These are phyloP conservation scores for Nerophis ophidion DNA, from an alignment of 2,113 vertebrate genomes.

Conservation along the genomic window DNA sequence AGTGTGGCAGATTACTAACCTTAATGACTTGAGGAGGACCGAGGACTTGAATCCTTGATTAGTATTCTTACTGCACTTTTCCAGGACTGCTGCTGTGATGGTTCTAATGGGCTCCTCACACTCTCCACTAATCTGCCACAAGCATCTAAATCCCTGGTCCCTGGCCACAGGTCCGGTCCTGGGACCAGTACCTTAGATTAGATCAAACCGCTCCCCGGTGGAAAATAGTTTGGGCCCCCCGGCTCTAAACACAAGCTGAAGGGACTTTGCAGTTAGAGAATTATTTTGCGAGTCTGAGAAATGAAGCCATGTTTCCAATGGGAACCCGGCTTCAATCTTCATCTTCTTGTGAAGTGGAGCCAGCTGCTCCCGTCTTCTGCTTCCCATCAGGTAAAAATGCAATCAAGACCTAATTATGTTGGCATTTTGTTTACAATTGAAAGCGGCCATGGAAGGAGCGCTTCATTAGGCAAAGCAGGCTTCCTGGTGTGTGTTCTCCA, in stretches of 20 bases:
- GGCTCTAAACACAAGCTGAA: too few species aligned
- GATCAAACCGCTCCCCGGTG: too few species aligned
- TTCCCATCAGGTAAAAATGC: slow-evolving; percentile 74
- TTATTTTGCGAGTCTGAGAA: slow-evolving; percentile 1
- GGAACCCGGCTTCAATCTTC: too few species aligned
- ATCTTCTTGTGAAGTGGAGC: too few species aligned
- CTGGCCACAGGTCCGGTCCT: too few species aligned
- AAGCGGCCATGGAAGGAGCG: slow-evolving; percentile 58
- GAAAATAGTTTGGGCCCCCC: too few species aligned
- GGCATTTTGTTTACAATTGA: slow-evolving; percentile 65
- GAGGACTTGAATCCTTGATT: slow-evolving; percentile 49
- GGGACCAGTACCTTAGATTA: not conserved
- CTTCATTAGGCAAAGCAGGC: slow-evolving; percentile 59
- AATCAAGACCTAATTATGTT: slow-evolving; percentile 69
- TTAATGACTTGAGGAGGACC: slow-evolving; percentile 45
- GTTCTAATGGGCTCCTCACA: slow-evolving; percentile 20
- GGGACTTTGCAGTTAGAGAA: not conserved
- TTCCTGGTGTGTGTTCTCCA: too few species aligned
- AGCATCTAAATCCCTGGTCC: too few species aligned
- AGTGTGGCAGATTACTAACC: slow-evolving; percentile 35
- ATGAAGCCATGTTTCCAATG: not conserved
- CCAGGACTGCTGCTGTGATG: slow-evolving; percentile 35
- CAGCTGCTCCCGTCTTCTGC: slow-evolving; percentile 65
- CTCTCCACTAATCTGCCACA: slow-evolving; percentile 17
- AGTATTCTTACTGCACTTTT: slow-evolving; percentile 44